phyloP scores from a whole-genome alignment of 1,140 invertebrate species.

The Mercenaria mercenaria region DNA sequence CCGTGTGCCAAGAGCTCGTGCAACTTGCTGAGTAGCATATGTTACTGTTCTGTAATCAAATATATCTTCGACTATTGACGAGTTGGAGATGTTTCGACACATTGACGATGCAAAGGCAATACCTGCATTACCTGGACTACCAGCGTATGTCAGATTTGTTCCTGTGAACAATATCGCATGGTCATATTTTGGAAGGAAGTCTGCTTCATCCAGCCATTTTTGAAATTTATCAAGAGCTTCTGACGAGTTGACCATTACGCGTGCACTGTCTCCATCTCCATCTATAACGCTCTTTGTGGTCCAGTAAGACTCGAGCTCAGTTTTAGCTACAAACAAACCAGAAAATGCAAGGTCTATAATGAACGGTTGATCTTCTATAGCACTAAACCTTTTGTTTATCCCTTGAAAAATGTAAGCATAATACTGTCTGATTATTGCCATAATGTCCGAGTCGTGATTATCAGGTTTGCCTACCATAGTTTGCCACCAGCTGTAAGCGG shows the following conservation, averaged over 20 bases:
- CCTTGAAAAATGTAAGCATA: slow-evolving; percentile 50
- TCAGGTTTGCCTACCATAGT: neutral
- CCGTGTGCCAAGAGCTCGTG: slow-evolving; percentile 68
- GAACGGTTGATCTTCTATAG: slow-evolving; percentile 22
- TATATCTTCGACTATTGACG: slow-evolving; percentile 54
- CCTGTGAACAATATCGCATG: slow-evolving; percentile 64
- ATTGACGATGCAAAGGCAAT: slow-evolving; percentile 60
- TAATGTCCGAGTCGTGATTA: neutral
- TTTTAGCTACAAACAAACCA: slow-evolving; percentile 50
- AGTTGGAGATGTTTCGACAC: slow-evolving; percentile 60
- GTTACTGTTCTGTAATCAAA: slow-evolving; percentile 51
- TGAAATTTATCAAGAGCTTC: slow-evolving; percentile 64
- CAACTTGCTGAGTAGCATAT: slow-evolving; percentile 56
- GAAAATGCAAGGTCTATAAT: slow-evolving; percentile 38
- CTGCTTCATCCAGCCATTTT: slow-evolving; percentile 48
- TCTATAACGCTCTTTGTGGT: slow-evolving; percentile 34
- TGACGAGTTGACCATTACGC: slow-evolving; percentile 58
- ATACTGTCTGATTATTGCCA: slow-evolving; percentile 21
- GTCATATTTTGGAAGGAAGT: slow-evolving; percentile 46
- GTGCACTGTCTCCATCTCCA: neutral
- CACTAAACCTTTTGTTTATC: slow-evolving; percentile 36
- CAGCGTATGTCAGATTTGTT: slow-evolving; percentile 61
- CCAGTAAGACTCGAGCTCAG: slow-evolving; percentile 50
- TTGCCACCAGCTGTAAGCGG: slow-evolving; percentile 51
- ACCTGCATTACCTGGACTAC: slow-evolving; percentile 56